phyloP scores from a whole-genome alignment of 2,888 invertebrate genomes.

The Allolobophora icterica region DNA sequence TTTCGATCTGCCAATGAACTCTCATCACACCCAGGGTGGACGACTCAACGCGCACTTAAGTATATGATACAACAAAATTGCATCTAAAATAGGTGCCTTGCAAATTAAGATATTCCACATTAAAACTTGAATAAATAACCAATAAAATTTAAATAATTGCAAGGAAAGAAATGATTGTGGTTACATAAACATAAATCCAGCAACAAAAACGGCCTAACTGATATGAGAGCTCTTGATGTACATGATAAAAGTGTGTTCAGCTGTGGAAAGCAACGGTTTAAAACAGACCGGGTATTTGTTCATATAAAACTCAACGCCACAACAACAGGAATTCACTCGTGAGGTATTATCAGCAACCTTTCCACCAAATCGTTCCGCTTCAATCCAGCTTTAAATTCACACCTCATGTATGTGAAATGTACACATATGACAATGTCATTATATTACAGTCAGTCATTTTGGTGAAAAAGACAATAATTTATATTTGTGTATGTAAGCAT shows the following conservation, averaged over 20 bases:
- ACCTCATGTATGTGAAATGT: neutral
- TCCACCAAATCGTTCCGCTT: neutral
- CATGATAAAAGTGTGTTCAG: neutral
- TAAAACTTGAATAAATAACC: conserved; percentile 1
- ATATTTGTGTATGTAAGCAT: conserved; percentile 24
- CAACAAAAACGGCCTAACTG: conserved; percentile 4
- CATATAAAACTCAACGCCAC: neutral
- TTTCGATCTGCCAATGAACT: too few relatives aligned
- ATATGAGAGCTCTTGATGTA: neutral
- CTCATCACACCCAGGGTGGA: neutral
- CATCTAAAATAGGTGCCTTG: neutral
- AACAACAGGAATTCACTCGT: neutral
- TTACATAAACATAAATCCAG: neutral
- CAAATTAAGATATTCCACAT: neutral
- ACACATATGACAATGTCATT: neutral
- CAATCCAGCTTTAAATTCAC: neutral
- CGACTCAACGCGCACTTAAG: neutral
- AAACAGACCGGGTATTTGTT: neutral
- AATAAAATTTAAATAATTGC: neutral
- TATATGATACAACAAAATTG: neutral
- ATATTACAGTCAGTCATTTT: neutral
- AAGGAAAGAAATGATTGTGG: neutral
- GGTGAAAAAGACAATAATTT: neutral
- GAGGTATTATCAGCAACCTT: neutral
- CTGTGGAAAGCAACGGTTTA: neutral